Base-by-base conservation (phyloP, 2,888 invertebrate genomes). In the Xestia ashworthii region DNA sequence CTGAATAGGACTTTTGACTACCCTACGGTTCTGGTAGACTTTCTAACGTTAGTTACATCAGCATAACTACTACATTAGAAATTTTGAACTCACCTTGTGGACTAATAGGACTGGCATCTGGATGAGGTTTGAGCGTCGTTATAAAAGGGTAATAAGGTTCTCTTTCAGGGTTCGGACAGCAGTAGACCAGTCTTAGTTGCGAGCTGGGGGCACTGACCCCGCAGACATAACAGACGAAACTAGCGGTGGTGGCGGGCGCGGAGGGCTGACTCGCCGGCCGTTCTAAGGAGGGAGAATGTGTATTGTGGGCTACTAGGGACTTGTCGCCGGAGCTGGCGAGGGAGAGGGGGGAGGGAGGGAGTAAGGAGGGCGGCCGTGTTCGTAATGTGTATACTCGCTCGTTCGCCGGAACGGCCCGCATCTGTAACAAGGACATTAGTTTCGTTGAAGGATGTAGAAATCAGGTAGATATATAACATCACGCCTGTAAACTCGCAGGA, bases 91-190 rank as follows among this genome's bases (percentile, higher is more conserved):
- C 73, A 95, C 98, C 99, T 97, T 99, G 98, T 79, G 98, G 98
- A 95, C 98, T 98, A 89, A 99, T 98, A 60, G 99, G 98, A 95
- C 98, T 98, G 91, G 99, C 98, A 90, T 99, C 99, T 73, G 98
- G 97, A 85, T 98, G 98, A 79, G 98, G 98, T 94, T 98, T 98
- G 91, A 99, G 96, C 89, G 98, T 97, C 91, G 98, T 98, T 80
- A 99, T 98, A 94, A 99, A 99, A 22, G 99, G 99, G 96, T 98
- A 99, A 95, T 98, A 99, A 73, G 99, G 98, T 94, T 99, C 99
- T 78, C 98, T 97, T 92, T 98, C 98, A 0, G 98, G 98, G 95
- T 98, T 98, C 73, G 98, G 97, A 92, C 98, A 98, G 95, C 98
- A 98, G 95, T 98, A 99, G 78, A 99, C 97, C 89, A 98, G 97